Evolutionary conservation across 2,888 invertebrate genomes (phyloP), one percentile per base, ranked within the genome.

Genomic region (Ceraclea dissimilis): DNA sequence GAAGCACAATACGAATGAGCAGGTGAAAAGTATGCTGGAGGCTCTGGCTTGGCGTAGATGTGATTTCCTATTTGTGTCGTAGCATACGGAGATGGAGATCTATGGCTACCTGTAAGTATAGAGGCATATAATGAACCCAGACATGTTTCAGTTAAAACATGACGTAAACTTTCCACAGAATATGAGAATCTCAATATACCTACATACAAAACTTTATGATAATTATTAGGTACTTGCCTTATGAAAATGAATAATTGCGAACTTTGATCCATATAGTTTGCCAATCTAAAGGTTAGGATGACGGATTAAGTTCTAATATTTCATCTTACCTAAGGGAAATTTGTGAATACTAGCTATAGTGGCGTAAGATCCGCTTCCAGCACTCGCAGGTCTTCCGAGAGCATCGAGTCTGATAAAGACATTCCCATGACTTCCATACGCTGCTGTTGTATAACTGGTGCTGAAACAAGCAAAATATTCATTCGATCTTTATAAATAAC

Each of bases 281-380:
- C n/a, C n/a, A n/a, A n/a, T n/a, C n/a, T n/a, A n/a, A n/a, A n/a
- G n/a, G n/a, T n/a, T n/a, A n/a, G n/a, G n/a, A n/a, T n/a, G n/a
- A n/a, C n/a, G n/a, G n/a, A n/a, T n/a, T n/a, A n/a, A n/a, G n/a
- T n/a, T n/a, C n/a, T n/a, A n/a, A n/a, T n/a, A n/a, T n/a, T n/a
- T n/a, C n/a, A 10, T 49, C 51, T 16, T 67, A 77, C 78, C 76
- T 62, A 80, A 75, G 21, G 86, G 84, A 64, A 84, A 83, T 69
- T 87, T 87, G 68, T 89, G 88, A 65, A 89, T 79, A 70, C 89
- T 89, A 57, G 88, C 89, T 64, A 90, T 90, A 46, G 90, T 90
- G 46, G 90, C 90, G 67, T 90, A 90, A 64, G 88, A 89, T 61
- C 88, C 89, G 56, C 86, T 87, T 63, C 81, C 82, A 21, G 84